These are phyloP conservation scores for Plestiodon gilberti DNA, from an alignment of 2,113 vertebrate species.

Conservation along the genomic window DNA sequence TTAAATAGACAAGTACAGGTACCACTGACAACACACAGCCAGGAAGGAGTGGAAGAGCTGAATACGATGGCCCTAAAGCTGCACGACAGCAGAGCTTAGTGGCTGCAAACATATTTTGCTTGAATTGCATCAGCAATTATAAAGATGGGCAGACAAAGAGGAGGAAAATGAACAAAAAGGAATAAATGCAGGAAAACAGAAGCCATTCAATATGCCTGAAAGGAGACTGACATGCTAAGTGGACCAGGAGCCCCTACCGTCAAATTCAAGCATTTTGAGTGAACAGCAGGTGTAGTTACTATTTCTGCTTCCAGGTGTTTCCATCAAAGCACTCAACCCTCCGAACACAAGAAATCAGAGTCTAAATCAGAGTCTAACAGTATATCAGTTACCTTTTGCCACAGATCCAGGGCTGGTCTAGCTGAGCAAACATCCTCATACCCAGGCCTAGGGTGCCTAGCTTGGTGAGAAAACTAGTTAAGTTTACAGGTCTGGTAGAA, in stretches of 20 bases:
- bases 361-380: too few relatives aligned
- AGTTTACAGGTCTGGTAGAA: background rate
- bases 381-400: background rate
- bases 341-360: background rate
- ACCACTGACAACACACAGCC: too few relatives aligned
- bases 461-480: background rate
- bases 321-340: background rate
- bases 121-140: constrained; percentile 72
- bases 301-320: background rate
- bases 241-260: too few relatives aligned
- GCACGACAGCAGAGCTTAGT: constrained; percentile 29
- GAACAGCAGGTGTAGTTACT: background rate
- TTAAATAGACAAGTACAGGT: background rate
- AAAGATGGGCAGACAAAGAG: background rate
- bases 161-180: background rate
- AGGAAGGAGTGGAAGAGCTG: constrained; percentile 16
- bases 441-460: background rate
- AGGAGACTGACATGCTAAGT: background rate
- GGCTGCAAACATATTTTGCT: constrained; percentile 63
- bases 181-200: background rate
- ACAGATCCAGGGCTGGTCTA: background rate
- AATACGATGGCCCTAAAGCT: constrained; percentile 35
- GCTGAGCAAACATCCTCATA: background rate
- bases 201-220: background rate
- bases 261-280: background rate